phyloP scores from a whole-genome alignment of 2,888 invertebrate genomes.

The Lymantria monacha region DNA sequence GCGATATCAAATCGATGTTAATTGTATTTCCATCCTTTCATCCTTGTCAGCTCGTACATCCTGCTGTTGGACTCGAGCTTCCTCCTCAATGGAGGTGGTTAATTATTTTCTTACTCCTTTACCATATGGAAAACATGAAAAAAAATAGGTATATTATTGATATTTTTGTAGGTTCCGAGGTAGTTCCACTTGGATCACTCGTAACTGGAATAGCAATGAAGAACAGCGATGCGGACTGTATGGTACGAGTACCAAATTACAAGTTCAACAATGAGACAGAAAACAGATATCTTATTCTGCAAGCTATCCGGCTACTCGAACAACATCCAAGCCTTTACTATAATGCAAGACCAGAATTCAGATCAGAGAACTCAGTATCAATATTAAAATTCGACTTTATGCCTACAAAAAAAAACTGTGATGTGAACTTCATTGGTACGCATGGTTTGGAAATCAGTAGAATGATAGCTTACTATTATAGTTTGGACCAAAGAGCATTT shows the following conservation, averaged over 20 bases:
- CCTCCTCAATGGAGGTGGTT: no score
- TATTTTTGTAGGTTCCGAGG: not conserved
- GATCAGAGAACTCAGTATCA: not conserved
- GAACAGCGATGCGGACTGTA: conserved; percentile 4
- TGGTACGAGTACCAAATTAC: not conserved
- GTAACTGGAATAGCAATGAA: conserved; percentile 2
- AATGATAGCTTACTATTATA: conserved; percentile 2
- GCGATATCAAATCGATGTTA: no score
- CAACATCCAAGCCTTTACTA: conserved; percentile 1
- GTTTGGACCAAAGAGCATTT: not conserved
- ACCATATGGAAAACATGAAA: no score
- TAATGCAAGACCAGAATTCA: not conserved
- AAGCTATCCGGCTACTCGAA: not conserved
- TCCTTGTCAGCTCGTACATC: no score
- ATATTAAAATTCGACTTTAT: not conserved
- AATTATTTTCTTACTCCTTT: no score
- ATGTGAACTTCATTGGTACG: not conserved
- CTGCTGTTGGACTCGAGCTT: no score
- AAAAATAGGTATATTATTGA: no score
- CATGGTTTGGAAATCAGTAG: conserved; percentile 1
- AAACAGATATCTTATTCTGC: not conserved
- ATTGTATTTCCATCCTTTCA: no score
- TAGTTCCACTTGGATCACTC: conserved; percentile 1
- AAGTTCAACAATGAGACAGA: not conserved
- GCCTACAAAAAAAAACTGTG: conserved; percentile 2